These are phyloP conservation scores for Gila orcuttii DNA, from an alignment of 2,113 vertebrate genomes.

Conservation along the genomic window DNA sequence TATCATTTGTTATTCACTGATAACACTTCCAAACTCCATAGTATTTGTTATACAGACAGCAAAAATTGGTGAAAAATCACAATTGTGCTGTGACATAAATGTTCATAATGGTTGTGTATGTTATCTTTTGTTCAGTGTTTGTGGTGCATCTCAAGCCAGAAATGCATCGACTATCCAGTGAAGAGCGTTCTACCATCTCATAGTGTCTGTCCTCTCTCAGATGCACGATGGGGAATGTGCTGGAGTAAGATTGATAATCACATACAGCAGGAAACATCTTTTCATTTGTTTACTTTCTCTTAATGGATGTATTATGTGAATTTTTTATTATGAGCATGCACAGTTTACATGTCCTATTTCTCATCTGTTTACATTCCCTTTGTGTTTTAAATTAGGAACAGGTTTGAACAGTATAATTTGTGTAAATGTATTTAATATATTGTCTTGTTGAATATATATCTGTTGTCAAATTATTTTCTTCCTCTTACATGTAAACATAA, in stretches of 20 bases:
- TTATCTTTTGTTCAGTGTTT: constrained; percentile 82
- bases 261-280: background rate
- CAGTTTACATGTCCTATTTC: background rate
- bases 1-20: background rate
- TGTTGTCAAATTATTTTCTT: too few species aligned
- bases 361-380: background rate
- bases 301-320: background rate
- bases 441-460: too few species aligned
- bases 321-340: background rate
- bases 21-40: background rate
- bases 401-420: background rate
- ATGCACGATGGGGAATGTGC: constrained; percentile 91
- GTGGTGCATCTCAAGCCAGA: constrained; percentile 82
- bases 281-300: background rate
- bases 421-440: background rate
- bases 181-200: constrained; percentile 79
- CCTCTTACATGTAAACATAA: background rate
- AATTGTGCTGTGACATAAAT: background rate
- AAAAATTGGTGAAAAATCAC: background rate
- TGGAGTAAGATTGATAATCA: constrained; percentile 78
- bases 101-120: constrained; percentile 6
- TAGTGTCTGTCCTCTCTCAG: constrained; percentile 79
- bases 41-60: background rate
- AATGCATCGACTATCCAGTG: constrained; percentile 86
- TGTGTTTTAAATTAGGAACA: background rate